A percentile compares a stretch with the other conserved stretches of the same genome.
Conservation (phyloP, 2,797 vertebrate species). For the Sciurus carolinensis region DNA sequence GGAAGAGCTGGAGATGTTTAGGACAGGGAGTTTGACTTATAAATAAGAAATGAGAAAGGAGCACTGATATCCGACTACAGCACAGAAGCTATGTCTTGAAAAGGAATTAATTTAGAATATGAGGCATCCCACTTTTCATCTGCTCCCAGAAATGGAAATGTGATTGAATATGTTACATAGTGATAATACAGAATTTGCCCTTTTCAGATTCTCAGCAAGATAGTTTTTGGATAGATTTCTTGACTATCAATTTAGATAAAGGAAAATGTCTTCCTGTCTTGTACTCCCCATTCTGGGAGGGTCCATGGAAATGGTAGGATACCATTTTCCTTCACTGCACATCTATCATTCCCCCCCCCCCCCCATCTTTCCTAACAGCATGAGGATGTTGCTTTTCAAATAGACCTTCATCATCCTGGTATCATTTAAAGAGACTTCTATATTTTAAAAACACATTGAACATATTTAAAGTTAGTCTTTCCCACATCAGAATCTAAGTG, state of each 20-base stretch:
- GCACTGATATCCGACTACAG: conserved; percentile 4
- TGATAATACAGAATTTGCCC: conserved; percentile 70
- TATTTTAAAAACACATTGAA: conserved; percentile 26
- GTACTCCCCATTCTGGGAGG: background rate
- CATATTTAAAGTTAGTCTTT: conserved; percentile 1
- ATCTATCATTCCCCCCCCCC: background rate
- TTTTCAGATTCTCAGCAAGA: conserved; percentile 72
- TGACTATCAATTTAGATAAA: conserved; percentile 41
- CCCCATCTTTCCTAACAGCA: background rate
- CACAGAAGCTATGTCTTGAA: conserved; percentile 65
- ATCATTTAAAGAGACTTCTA: background rate
- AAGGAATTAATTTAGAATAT: conserved; percentile 78
- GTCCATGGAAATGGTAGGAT: background rate
- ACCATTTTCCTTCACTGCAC: background rate
- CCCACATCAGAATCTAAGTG: conserved; percentile 8
- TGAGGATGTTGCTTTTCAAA: background rate
- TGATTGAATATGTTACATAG: conserved; percentile 76
- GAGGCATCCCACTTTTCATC: conserved; percentile 77
- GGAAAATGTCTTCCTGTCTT: background rate
- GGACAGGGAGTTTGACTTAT: conserved; percentile 63
- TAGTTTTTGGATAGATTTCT: conserved; percentile 45
- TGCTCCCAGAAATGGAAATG: conserved; percentile 77
- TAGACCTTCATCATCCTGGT: background rate
- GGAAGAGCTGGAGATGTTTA: conserved; percentile 60
- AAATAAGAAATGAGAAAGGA: conserved; percentile 75